These are phyloP conservation scores for Drosophila melanosoma DNA, from an alignment of 2,888 invertebrate species.

Conservation along the genomic window DNA sequence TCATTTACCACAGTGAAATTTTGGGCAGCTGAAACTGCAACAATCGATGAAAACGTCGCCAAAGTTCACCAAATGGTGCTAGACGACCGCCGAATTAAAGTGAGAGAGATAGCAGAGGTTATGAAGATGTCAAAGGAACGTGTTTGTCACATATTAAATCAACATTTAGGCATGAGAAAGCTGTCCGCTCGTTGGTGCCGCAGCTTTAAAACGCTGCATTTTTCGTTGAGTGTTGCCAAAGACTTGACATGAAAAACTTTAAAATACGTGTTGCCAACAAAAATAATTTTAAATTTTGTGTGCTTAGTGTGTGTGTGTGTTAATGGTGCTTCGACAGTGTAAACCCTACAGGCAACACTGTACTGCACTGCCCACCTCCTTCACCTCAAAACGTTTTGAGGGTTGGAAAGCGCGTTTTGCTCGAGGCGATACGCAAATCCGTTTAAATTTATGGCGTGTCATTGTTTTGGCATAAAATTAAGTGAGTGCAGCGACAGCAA, in stretches of 20 bases:
- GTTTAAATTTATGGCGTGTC: constrained; percentile 81
- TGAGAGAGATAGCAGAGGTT: too few species aligned
- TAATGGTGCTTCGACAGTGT: constrained; percentile 27
- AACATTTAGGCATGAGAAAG: too few species aligned
- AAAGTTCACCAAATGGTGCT: too few species aligned
- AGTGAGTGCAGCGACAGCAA: constrained; percentile 65
- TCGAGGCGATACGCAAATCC: constrained; percentile 73
- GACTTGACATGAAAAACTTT: constrained; percentile 43
- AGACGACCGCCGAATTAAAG: too few species aligned
- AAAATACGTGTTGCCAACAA: constrained; percentile 13
- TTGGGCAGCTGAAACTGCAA: too few species aligned
- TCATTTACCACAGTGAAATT: too few species aligned
- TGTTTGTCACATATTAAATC: too few species aligned
- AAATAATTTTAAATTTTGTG: constrained; percentile 19
- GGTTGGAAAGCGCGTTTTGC: constrained; percentile 52
- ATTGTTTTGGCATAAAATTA: constrained; percentile 81
- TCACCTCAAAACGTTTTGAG: constrained; percentile 16
- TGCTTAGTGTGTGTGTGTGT: constrained; percentile 2
- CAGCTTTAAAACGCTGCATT: constrained; percentile 13
- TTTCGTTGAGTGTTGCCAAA: constrained; percentile 35
- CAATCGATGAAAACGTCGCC: too few species aligned
- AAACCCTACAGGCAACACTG: constrained; percentile 41
- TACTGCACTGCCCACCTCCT: constrained; percentile 10
- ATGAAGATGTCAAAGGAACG: too few species aligned
- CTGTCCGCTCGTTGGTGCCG: too few species aligned